Conservation (phyloP, 2,888 invertebrate species). For the Volucella bombylans region DNA sequence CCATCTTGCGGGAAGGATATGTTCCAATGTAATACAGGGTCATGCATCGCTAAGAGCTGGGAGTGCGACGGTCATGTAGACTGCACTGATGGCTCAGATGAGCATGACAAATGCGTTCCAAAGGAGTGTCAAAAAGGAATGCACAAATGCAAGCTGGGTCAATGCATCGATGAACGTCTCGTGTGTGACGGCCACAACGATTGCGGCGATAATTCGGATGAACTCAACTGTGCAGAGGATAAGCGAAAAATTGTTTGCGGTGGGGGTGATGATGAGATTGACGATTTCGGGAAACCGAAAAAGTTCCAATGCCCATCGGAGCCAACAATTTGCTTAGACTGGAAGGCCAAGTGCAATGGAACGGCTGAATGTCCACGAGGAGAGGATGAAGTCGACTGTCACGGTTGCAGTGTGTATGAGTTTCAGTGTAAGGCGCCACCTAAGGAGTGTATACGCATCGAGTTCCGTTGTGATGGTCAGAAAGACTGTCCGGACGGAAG, state of each 20-base stretch:
- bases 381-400: conserved; percentile 88
- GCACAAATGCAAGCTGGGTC: conserved; percentile 83
- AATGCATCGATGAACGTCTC: conserved; percentile 84
- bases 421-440: conserved; percentile 86
- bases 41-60: conserved; percentile 87
- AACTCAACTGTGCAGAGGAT: conserved; percentile 81
- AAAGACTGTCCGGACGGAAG: conserved; percentile 89
- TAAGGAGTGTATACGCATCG: conserved; percentile 84
- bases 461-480: conserved; percentile 85
- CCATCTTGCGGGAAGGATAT: conserved; percentile 82
- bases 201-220: conserved; percentile 85
- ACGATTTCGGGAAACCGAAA: conserved; percentile 72
- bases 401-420: conserved; percentile 84
- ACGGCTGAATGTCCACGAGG: conserved; percentile 87
- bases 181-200: conserved; percentile 85
- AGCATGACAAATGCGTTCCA: conserved; percentile 84
- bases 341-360: conserved; percentile 85
- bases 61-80: conserved; percentile 90
- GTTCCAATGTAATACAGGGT: conserved; percentile 87
- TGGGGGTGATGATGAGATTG: conserved; percentile 71
- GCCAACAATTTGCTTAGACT: conserved; percentile 78
- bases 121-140: conserved; percentile 78
- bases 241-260: conserved; percentile 82
- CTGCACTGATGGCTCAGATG: conserved; percentile 89
- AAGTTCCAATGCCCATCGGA: conserved; percentile 80